Base-by-base conservation (phyloP, 2,888 invertebrate genomes). In the Heliconius charithonia region DNA sequence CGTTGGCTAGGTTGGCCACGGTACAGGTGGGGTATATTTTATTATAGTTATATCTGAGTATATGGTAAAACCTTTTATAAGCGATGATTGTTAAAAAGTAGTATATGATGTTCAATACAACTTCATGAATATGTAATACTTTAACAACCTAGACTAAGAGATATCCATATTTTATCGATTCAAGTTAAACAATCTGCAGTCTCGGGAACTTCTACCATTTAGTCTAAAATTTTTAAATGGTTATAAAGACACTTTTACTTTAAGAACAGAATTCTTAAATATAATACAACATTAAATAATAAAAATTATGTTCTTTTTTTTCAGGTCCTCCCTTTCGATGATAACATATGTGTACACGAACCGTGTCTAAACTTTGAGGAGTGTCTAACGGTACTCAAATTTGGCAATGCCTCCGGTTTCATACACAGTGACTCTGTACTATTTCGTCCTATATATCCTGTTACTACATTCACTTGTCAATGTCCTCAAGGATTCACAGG, bases 341-440 rank as follows among this genome's bases (percentile, higher is more conserved):
- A 99, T 90, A 99, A 99, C 92, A 96, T 99, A 0, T 99, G 99
- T 90, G 98, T 99, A 0, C 96, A 98, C 76, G 99, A 99, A 88
- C 99, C 99, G 0, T 99, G 99, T 86, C 95, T 98, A 2, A 99
- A 99, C 92, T 99, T 97, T 88, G 99, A 99, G 88, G 97, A 98
- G 87, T 99, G 99, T 85, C 93, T 98, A 29, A 98, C 98, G 0
- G 97, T 98, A 4, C 95, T 99, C 37, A 98, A 98, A 89, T 99
- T 99, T 86, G 98, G 98, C 2, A 98, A 98, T 89, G 99, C 99
- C 0, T 97, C 98, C 0, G 97, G 97, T 4, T 99, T 99, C 88
- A 97, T 99, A 59, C 96, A 96, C 83, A 98, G 99, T 83, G 97
- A 97, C 85, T 97, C 98, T 0, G 98, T 99, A 62, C 95, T 99